phyloP scores from a whole-genome alignment of 1,140 invertebrate genomes.

The Cyclina sinensis region DNA sequence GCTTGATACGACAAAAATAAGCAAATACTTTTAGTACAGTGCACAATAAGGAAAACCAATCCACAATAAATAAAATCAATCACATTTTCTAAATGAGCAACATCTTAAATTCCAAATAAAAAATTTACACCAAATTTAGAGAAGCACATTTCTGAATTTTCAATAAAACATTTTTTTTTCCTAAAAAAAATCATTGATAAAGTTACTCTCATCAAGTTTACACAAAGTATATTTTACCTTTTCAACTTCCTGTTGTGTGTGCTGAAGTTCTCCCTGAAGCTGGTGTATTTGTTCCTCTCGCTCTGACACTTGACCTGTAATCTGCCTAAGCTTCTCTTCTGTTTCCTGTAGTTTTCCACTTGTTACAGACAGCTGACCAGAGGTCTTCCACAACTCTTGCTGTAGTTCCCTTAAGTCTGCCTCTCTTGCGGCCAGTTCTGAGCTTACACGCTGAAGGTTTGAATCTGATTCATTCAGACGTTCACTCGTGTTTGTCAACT shows the following conservation, averaged over 20 bases:
- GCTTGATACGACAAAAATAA: too few species aligned
- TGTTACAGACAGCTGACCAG: slow-evolving; percentile 54
- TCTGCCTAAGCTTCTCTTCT: slow-evolving; percentile 70
- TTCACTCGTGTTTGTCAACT: slow-evolving; percentile 47
- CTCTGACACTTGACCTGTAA: slow-evolving; percentile 63
- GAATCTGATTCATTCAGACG: slow-evolving; percentile 56
- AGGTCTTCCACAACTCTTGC: slow-evolving; percentile 60
- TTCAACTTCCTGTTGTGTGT: slow-evolving; percentile 54
- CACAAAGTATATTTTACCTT: too few species aligned
- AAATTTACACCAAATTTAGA: too few species aligned
- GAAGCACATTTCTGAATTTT: too few species aligned
- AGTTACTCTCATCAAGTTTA: too few species aligned
- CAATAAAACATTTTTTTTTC: too few species aligned
- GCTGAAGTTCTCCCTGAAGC: slow-evolving; percentile 67
- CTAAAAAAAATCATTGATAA: too few species aligned
- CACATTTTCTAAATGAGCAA: too few species aligned
- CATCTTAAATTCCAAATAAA: too few species aligned
- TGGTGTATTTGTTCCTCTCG: slow-evolving; percentile 74
- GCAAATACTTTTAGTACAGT: too few species aligned
- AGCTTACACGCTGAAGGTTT: slow-evolving; percentile 38
- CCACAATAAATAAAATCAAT: too few species aligned
- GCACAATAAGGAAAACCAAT: too few species aligned
- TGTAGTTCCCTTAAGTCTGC: slow-evolving; percentile 47
- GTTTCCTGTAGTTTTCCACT: slow-evolving; percentile 68
- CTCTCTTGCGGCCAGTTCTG: slow-evolving; percentile 7